Conservation (phyloP, 2,888 invertebrate species). For the Pammene aurita region DNA sequence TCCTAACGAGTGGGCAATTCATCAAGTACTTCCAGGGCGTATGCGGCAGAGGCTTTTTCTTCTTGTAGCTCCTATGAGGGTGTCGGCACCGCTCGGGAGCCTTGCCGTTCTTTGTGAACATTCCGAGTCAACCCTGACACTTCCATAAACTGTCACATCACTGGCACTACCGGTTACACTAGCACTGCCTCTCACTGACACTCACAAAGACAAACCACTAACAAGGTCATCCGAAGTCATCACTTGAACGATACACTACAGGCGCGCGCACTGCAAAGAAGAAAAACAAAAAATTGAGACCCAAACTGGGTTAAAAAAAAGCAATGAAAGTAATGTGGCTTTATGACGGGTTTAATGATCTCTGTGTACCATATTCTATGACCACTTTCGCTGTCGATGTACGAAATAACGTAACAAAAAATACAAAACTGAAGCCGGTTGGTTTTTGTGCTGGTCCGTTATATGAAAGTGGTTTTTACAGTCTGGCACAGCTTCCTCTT, state of each 20-base stretch:
- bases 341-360: conserved; percentile 50
- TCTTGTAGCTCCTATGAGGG: conserved; percentile 76
- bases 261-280: conserved; percentile 77
- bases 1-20: conserved; percentile 84
- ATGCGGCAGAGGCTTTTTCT: conserved; percentile 79
- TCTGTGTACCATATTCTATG: conserved; percentile 55
- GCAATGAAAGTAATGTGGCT: conserved; percentile 46
- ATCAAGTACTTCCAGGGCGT: conserved; percentile 84
- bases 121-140: conserved; percentile 75
- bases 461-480: conserved; percentile 57
- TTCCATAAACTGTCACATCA: conserved; percentile 81
- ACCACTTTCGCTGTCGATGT: conserved; percentile 53
- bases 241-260: conserved; percentile 70
- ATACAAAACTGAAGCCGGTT: conserved; percentile 45
- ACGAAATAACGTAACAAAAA: conserved; percentile 56
- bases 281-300: conserved; percentile 73
- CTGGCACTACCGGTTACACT: conserved; percentile 58
- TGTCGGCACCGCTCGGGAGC: conserved; percentile 78
- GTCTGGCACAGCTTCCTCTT: conserved; percentile 42
- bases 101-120: conserved; percentile 81
- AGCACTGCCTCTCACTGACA: conserved; percentile 67
- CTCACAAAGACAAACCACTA: conserved; percentile 70
- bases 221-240: conserved; percentile 76
- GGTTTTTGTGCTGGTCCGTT: conserved; percentile 55
- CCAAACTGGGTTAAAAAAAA: conserved; percentile 50